Evolutionary conservation across 37 sponge, comb jelly and placozoan genomes (phyloP).

Genomic region (Ephydatia muelleri): DNA sequence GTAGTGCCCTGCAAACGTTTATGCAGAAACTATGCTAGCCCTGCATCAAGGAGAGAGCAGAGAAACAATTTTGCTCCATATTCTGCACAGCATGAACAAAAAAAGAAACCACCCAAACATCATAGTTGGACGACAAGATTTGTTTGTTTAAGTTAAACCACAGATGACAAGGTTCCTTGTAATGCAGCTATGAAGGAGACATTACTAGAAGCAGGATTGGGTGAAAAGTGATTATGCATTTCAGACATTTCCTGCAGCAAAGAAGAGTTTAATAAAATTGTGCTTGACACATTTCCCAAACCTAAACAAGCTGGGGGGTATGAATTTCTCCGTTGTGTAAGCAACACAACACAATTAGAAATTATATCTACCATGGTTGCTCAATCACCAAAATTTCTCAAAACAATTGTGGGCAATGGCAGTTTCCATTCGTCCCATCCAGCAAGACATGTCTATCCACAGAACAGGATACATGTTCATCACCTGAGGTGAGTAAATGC

Average conservation of each 20-base stretch:
- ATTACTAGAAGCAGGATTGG: conserved; percentile 26
- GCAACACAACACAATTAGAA: conserved; percentile 37
- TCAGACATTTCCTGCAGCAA: conserved; percentile 18
- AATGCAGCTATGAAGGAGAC: conserved; percentile 2
- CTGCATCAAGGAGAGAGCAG: too few relatives aligned
- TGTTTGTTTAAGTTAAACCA: too few relatives aligned
- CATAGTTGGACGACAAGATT: too few relatives aligned
- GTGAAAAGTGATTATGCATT: conserved; percentile 23
- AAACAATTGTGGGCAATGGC: conserved; percentile 25
- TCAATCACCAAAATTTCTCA: conserved; percentile 39
- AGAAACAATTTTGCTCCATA: too few relatives aligned
- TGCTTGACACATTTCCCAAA: conserved; percentile 23
- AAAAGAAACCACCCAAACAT: too few relatives aligned
- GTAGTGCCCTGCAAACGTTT: too few relatives aligned
- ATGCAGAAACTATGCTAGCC: too few relatives aligned
- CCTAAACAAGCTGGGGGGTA: conserved; percentile 24
- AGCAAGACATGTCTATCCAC: not conserved
- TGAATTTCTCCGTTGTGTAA: conserved; percentile 40
- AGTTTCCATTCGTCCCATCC: conserved; percentile 49
- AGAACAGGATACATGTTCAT: not conserved
- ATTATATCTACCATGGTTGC: conserved; percentile 21
- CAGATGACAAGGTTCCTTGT: too few relatives aligned
- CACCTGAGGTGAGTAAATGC: not conserved
- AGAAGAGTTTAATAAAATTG: conserved; percentile 15
- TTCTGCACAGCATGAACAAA: too few relatives aligned